A percentile compares a stretch with the other conserved stretches of the same genome.
Conservation (phyloP, 2,888 invertebrate genomes). For the Drosophila borborema region DNA sequence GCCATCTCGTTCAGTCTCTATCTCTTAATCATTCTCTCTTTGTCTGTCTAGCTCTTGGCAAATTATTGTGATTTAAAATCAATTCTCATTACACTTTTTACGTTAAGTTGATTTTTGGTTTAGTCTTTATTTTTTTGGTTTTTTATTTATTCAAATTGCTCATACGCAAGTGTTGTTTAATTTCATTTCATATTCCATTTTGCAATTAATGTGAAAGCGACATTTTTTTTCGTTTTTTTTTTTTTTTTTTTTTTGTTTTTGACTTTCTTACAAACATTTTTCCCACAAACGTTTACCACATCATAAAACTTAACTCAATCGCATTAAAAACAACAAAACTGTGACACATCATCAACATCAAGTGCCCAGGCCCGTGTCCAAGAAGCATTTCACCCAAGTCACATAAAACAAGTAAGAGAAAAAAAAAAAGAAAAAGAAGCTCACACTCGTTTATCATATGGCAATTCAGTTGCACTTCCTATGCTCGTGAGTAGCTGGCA, state of each 20-base stretch:
- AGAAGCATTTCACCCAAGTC: constrained; percentile 68
- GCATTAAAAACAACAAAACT: constrained; percentile 65
- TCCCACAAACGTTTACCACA: constrained; percentile 75
- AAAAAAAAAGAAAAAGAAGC: constrained; percentile 1
- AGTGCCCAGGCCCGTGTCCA: constrained; percentile 52
- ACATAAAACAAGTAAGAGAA: constrained; percentile 2
- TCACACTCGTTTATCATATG: constrained; percentile 36
- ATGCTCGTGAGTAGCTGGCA: constrained; percentile 38
- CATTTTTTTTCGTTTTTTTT: constrained; percentile 54
- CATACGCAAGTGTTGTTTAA: constrained; percentile 48
- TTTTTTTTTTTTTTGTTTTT: constrained; percentile 40
- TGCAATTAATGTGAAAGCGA: constrained; percentile 79
- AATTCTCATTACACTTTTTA: constrained; percentile 53
- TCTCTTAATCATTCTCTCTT: neutral
- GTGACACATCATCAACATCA: constrained; percentile 79
- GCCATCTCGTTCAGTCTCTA: constrained; percentile 6
- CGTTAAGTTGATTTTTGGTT: neutral
- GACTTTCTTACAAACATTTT: constrained; percentile 66
- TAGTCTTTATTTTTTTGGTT: neutral
- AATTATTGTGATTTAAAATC: constrained; percentile 59
- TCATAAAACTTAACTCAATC: constrained; percentile 78
- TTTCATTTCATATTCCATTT: constrained; percentile 43
- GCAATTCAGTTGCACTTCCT: constrained; percentile 70
- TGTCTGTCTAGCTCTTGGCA: constrained; percentile 23
- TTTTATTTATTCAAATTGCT: constrained; percentile 64